These are phyloP conservation scores for Phenganax subtilis DNA, from an alignment of 92 coral and sea anemone species.

Conservation along the genomic window DNA sequence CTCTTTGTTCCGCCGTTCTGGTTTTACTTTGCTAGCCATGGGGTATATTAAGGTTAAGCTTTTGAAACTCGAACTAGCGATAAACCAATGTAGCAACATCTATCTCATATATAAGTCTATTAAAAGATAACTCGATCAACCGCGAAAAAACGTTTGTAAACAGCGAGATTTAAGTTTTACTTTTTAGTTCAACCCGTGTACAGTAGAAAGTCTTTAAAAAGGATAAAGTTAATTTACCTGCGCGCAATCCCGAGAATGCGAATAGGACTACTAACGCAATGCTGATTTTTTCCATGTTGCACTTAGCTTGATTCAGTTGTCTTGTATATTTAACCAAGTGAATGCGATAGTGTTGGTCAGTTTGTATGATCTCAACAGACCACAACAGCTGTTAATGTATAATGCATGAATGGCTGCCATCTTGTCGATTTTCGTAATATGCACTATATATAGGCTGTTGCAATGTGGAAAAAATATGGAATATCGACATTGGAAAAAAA, in stretches of 20 bases:
- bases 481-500: too few species aligned
- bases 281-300: neutral
- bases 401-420: slow-evolving; percentile 1
- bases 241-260: neutral
- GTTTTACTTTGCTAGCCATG: neutral
- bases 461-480: too few species aligned
- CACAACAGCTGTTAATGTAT: slow-evolving; percentile 11
- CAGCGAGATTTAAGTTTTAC: neutral
- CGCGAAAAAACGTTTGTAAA: neutral
- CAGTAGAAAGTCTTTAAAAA: neutral
- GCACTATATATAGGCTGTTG: neutral
- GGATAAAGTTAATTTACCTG: neutral
- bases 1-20: slow-evolving; percentile 5
- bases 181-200: neutral
- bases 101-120: neutral
- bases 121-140: slow-evolving; percentile 13
- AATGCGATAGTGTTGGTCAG: slow-evolving; percentile 21
- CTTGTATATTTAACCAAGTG: slow-evolving; percentile 10
- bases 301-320: neutral
- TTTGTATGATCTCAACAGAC: slow-evolving; percentile 1
- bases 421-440: slow-evolving; percentile 11
- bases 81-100: neutral
- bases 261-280: neutral
- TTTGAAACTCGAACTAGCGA: neutral
- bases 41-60: neutral